A percentile compares a stretch with the other conserved stretches of the same genome.
phyloP scores from a whole-genome alignment of 2,113 vertebrate species.

The Tichodroma muraria region DNA sequence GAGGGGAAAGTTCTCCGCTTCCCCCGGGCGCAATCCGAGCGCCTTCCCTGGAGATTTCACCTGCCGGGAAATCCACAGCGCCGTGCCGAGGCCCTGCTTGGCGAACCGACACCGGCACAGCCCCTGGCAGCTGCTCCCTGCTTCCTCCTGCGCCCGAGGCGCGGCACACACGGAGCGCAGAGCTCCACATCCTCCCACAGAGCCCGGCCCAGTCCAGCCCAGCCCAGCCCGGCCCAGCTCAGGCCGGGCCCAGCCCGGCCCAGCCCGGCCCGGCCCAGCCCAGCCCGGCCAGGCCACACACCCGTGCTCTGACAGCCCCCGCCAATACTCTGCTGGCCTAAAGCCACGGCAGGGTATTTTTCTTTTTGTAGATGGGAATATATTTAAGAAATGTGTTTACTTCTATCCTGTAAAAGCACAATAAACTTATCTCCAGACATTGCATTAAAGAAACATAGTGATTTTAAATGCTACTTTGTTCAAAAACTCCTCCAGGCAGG shows the following conservation, averaged over 20 bases:
- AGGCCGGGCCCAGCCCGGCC: too few relatives aligned
- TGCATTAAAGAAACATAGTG: background rate
- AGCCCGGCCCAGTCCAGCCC: too few relatives aligned
- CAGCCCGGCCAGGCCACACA: too few relatives aligned
- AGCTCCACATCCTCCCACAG: too few relatives aligned
- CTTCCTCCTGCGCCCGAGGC: background rate
- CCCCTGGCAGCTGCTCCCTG: background rate
- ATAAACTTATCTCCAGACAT: background rate
- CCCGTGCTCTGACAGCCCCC: background rate
- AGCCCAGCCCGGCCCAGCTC: too few relatives aligned
- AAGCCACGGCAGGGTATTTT: background rate
- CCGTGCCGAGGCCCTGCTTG: accelerated
- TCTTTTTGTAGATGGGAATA: background rate
- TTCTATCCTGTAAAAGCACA: background rate
- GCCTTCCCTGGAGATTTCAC: background rate
- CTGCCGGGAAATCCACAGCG: background rate
- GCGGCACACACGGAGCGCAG: accelerated
- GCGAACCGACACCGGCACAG: too few relatives aligned
- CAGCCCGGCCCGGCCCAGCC: background rate
- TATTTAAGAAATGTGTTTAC: background rate
- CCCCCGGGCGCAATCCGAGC: accelerated
- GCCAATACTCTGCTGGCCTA: background rate
- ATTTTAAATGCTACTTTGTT: constrained; percentile 21
- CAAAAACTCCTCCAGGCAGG: constrained; percentile 5
- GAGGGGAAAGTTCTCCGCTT: background rate